Base-by-base conservation (phyloP, 2,797 vertebrate genomes). In the Tragopan temminckii region DNA sequence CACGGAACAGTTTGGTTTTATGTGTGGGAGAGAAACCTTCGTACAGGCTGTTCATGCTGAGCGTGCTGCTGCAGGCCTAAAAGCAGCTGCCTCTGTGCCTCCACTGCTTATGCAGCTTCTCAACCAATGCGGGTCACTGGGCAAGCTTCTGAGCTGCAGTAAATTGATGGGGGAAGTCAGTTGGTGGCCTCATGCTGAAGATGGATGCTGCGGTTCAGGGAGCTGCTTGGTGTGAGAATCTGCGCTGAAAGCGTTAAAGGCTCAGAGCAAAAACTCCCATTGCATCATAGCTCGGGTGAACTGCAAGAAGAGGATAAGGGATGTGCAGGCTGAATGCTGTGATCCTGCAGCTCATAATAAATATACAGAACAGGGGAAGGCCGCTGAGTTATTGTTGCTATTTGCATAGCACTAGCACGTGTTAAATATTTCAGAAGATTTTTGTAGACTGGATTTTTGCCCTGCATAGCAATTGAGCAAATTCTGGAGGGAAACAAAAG, bases 1-100 rank as follows among this genome's bases (percentile, higher is more conserved):
- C 89, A 96, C 79, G 59, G 79, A 96, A 97, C 96, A 92, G 90
- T 97, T 96, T 95, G 93, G 88, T 90, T 97, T 93, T 94, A 53
- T 90, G 85, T 87, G 68, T 94, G 85, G 94, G 90, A 95, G 91
- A 97, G 90, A 86, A 79, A 80, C 88, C 89, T 86, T 95, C 75
- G 96, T 90, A 93, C 83, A 95, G 94, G 96, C 96, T 97, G 94
- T 95, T 97, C 94, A 67, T 86, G 76, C 79, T 90, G 92, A 95
- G 90, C 68, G 9, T 93, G 85, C 93, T 95, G 80, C 85, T 96
- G 95, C 91, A 89, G 95, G 91, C 91, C 92, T 96, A 86, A 88
- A 94, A 95, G 92, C 95, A 93, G 91, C 93, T 97, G 86, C 79
- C 77, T 95, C 68, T 83, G 1, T 64, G 40, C 63, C 86, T 95